These are phyloP conservation scores for Galaxias olidus DNA, from an alignment of 2,797 vertebrate species.

Conservation along the genomic window DNA sequence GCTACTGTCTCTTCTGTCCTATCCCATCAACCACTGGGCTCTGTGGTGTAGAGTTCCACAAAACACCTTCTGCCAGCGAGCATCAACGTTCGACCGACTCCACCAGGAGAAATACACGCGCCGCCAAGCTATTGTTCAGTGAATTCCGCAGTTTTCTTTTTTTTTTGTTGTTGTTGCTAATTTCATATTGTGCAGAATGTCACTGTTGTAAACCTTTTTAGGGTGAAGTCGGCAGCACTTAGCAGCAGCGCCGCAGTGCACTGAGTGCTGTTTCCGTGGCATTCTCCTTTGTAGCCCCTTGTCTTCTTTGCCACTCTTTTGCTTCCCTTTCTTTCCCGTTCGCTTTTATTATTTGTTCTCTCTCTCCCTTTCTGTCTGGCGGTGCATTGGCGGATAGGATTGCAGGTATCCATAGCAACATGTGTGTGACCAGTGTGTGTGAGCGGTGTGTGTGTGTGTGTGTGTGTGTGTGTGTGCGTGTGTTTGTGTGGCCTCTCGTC, in stretches of 20 bases:
- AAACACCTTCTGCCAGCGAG: background rate
- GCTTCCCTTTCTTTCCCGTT: constrained; percentile 49
- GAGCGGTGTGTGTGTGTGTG: constrained; percentile 24
- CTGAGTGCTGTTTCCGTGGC: constrained; percentile 19
- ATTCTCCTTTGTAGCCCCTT: constrained; percentile 2
- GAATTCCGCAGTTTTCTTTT: background rate
- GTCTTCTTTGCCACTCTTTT: constrained; percentile 45
- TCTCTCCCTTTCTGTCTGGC: constrained; percentile 47
- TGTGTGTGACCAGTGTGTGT: constrained; percentile 14
- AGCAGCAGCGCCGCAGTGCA: background rate
- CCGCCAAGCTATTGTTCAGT: background rate
- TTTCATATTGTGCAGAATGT: background rate
- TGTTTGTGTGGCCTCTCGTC: constrained; percentile 69
- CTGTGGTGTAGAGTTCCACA: background rate
- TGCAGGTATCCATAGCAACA: constrained; percentile 74
- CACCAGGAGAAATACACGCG: background rate
- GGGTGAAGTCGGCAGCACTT: too few relatives aligned
- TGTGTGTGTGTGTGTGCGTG: constrained; percentile 10
- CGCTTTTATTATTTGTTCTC: constrained; percentile 36
- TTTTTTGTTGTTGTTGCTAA: background rate
- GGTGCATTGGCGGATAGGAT: constrained; percentile 54
- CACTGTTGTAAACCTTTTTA: too few relatives aligned
- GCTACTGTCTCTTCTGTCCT: background rate
- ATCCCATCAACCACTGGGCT: constrained; percentile 16
- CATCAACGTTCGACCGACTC: too few relatives aligned